A percentile compares a stretch with the other conserved stretches of the same genome.
Conservation (phyloP, 1,140 invertebrate genomes). For the Marisa cornuarietis region DNA sequence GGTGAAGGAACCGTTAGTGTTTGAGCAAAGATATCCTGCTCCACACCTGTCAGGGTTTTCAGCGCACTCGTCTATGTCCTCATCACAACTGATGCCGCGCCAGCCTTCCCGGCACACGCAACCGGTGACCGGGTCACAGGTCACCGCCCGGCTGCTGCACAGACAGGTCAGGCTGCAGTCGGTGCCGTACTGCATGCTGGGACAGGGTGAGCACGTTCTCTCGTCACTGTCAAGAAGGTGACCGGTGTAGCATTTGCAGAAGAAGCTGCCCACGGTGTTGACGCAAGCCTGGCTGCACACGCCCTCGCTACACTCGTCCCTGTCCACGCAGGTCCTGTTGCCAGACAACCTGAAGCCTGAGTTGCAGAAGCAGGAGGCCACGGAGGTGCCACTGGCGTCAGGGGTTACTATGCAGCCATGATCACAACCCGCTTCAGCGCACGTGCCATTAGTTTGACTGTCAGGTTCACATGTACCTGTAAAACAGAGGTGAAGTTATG, state of each 20-base stretch:
- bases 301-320: background rate
- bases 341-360: background rate
- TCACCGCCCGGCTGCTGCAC: constrained; percentile 21
- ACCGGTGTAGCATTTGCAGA: constrained; percentile 33
- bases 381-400: background rate
- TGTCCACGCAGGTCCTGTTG: background rate
- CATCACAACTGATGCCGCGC: constrained; percentile 8
- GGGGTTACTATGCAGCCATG: background rate
- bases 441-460: too few relatives aligned
- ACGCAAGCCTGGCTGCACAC: constrained; percentile 31
- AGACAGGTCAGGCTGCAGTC: constrained; percentile 34
- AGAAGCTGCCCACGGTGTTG: constrained; percentile 36
- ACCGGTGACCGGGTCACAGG: constrained; percentile 30
- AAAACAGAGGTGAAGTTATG: too few relatives aligned
- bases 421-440: background rate
- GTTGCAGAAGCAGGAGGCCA: background rate
- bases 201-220: constrained; percentile 20
- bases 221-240: constrained; percentile 25
- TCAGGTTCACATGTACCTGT: too few relatives aligned
- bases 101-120: constrained; percentile 30
- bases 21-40: background rate
- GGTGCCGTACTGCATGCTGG: constrained; percentile 24
- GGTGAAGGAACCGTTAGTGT: background rate
- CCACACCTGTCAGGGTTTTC: background rate
- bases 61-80: constrained; percentile 10